These are phyloP conservation scores for Apodemia hepburni DNA, from an alignment of 2,888 invertebrate species.

Conservation along the genomic window DNA sequence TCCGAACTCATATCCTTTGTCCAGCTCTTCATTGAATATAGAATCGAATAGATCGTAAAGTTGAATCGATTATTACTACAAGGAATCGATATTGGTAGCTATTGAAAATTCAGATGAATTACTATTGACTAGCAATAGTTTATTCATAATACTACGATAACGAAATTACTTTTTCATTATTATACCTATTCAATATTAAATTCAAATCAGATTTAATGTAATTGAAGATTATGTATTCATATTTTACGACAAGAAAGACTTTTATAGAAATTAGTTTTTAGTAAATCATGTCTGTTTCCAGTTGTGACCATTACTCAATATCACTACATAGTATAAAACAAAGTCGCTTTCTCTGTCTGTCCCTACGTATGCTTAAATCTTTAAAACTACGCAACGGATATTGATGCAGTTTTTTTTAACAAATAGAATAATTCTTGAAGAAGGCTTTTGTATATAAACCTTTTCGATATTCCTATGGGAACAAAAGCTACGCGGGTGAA, in stretches of 20 bases:
- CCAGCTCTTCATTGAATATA: conserved; percentile 59
- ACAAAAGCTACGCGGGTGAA: too few species aligned
- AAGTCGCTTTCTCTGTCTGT: too few species aligned
- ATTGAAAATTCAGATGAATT: conserved; percentile 7
- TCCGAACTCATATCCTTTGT: conserved; percentile 50
- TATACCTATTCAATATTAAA: not conserved
- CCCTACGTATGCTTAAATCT: too few species aligned
- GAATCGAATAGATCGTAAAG: conserved; percentile 62
- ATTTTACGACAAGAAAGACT: not conserved
- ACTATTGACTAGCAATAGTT: not conserved
- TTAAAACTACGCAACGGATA: too few species aligned
- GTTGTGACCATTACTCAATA: too few species aligned
- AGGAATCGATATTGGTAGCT: conserved; percentile 22
- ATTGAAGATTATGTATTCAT: not conserved
- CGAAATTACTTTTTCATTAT: conserved; percentile 5
- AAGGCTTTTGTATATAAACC: too few species aligned
- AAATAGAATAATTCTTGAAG: too few species aligned
- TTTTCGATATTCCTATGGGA: too few species aligned
- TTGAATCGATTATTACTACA: conserved; percentile 52
- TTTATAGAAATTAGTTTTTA: not conserved
- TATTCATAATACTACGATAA: not conserved
- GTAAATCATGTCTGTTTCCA: too few species aligned
- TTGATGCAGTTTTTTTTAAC: too few species aligned
- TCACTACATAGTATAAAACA: too few species aligned
- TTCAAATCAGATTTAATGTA: not conserved